These are phyloP conservation scores for Chelonus insularis DNA, from an alignment of 1,140 invertebrate species.

Conservation along the genomic window DNA sequence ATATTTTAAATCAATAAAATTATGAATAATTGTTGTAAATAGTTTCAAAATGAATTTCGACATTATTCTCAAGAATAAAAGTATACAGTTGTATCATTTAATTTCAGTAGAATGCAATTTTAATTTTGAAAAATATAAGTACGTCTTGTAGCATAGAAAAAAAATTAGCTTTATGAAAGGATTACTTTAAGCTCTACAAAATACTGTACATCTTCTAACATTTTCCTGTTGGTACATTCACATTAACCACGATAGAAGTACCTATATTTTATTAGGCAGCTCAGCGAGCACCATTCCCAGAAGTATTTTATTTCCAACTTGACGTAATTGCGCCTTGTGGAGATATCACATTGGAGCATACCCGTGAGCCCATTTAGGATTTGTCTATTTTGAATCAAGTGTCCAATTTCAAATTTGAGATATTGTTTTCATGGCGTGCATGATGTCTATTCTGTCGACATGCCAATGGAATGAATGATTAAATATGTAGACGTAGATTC, in stretches of 20 bases:
- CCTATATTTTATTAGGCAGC: constrained; percentile 3
- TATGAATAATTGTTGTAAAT: no score
- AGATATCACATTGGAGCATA: constrained; percentile 13
- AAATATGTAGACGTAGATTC: no score
- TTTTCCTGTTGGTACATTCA: no score
- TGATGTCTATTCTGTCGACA: not conserved
- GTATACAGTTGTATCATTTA: no score
- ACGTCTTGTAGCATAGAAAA: no score
- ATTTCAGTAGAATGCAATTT: no score
- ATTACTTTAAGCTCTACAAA: not conserved
- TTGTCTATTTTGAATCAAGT: constrained; percentile 24
- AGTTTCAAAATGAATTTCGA: no score
- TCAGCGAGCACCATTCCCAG: constrained; percentile 8
- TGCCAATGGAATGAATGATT: not conserved
- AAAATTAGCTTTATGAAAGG: no score
- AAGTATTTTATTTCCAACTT: constrained; percentile 21
- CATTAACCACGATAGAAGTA: not conserved
- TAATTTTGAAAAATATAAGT: no score
- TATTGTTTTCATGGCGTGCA: constrained; percentile 4
- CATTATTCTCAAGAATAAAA: no score
- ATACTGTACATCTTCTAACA: not conserved
- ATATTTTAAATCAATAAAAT: no score
- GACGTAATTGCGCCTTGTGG: constrained; percentile 27
- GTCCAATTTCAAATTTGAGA: constrained; percentile 16
- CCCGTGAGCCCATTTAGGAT: constrained; percentile 20